Evolutionary conservation across 2,797 vertebrate species (phyloP).

Genomic region (Tapirus indicus): DNA sequence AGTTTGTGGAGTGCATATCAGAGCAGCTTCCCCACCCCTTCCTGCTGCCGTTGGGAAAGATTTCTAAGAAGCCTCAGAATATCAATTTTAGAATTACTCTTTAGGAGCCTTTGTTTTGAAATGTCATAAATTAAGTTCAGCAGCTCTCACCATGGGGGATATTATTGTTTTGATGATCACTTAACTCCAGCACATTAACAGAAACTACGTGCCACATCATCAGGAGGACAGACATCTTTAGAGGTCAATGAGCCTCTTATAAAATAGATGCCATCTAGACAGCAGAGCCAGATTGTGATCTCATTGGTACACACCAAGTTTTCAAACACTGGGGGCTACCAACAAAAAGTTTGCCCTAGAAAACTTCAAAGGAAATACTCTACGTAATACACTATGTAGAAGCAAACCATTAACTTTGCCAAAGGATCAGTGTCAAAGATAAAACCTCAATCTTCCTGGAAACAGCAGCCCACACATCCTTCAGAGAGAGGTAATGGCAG

Average conservation of each 20-base stretch:
- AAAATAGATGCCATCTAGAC: background rate
- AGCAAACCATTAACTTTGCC: background rate
- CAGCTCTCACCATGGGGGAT: background rate
- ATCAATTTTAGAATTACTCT: background rate
- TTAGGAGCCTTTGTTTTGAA: background rate
- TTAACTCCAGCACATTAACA: background rate
- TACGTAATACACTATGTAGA: background rate
- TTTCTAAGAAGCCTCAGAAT: background rate
- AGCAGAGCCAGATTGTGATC: background rate
- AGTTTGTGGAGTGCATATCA: background rate
- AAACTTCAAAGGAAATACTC: background rate
- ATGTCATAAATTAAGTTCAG: slow-evolving; percentile 1
- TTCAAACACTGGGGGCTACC: background rate
- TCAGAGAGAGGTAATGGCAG: background rate
- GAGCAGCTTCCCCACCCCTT: background rate
- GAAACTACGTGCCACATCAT: background rate
- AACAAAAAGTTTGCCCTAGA: background rate
- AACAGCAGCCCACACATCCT: background rate
- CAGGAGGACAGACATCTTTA: background rate
- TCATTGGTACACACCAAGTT: background rate
- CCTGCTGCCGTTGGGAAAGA: background rate
- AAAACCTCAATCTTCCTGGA: background rate
- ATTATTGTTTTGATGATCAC: background rate
- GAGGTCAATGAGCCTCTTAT: background rate
- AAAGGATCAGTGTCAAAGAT: background rate